These are phyloP conservation scores for Hyppa rectilinea DNA, from an alignment of 2,888 invertebrate species.

Conservation along the genomic window DNA sequence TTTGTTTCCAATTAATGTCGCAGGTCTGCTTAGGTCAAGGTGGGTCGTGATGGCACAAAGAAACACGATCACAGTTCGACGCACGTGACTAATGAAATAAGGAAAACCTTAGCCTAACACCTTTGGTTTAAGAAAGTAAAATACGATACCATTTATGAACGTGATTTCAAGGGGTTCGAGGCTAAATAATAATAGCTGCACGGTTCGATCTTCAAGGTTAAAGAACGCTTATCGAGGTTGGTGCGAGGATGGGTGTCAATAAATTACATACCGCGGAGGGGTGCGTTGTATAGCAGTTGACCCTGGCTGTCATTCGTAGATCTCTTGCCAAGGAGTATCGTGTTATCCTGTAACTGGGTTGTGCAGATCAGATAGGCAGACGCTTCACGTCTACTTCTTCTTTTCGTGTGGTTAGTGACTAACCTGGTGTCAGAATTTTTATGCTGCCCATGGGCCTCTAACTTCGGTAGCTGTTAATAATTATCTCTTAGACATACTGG, in stretches of 20 bases:
- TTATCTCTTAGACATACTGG: too few relatives aligned
- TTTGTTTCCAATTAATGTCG: constrained; percentile 21
- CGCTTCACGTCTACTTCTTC: too few relatives aligned
- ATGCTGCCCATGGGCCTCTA: too few relatives aligned
- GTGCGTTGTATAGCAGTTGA: too few relatives aligned
- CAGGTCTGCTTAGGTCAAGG: constrained; percentile 25
- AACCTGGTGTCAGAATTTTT: too few relatives aligned
- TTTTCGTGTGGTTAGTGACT: too few relatives aligned
- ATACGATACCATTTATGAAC: background rate
- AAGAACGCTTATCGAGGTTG: background rate
- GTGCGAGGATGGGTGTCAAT: background rate
- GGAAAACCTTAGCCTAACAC: constrained; percentile 6
- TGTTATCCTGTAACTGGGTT: too few relatives aligned
- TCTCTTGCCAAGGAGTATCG: too few relatives aligned
- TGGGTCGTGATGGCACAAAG: background rate
- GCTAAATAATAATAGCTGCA: background rate
- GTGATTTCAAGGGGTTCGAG: background rate
- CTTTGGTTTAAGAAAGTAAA: background rate
- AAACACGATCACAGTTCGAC: background rate
- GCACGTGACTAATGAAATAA: constrained; percentile 30
- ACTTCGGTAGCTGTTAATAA: too few relatives aligned
- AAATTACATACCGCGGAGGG: background rate
- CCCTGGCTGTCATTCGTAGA: background rate
- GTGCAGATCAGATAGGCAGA: too few relatives aligned
- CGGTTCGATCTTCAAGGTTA: background rate